Base-by-base conservation (phyloP, 2,888 invertebrate genomes). In the Pogonocherus hispidulus region DNA sequence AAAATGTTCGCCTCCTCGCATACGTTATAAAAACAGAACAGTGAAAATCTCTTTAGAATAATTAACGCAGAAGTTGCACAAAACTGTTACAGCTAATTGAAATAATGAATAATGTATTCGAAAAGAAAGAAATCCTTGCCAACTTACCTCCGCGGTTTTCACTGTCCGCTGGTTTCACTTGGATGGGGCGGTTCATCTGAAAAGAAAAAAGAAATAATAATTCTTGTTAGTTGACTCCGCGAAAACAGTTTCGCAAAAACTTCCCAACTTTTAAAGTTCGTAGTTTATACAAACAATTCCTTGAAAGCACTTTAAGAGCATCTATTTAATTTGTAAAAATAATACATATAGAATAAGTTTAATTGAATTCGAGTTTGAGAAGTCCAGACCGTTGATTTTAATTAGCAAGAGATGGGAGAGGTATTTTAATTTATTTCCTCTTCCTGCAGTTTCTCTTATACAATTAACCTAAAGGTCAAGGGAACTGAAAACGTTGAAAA, bases 181-280 rank as follows among this genome's bases (percentile, higher is more conserved):
- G 98, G 91, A 98, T 97, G 90, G 98, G 97, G 91, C 98, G 96
- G 93, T 98, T 98, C 98, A 99, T 99, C 98, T 99, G 93, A 55
- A 95, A 84, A 81, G 77, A 76, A 72, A 72, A 70, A 54, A 49
- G 18, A 65, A 55, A 46, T 59, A 47, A 63, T 44, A 62, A 56
- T 19, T 49, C 51, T 62, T 51, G 49, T 62, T 62, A 62, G 37
- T 37, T 46, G 59, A 14, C n/a, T 59, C 35, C 54, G 57, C 59
- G 67, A 70, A 65, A 70, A 67, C 65, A 67, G 65, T 71, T 71
- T 59, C 59, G 41, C 18, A 37, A n/a, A 59, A 59, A 62, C 62
- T 62, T 51, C 47, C 6, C 47, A 41, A 51, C 49, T 56, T 22
- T 46, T 32, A 51, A 56, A 63, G 63, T 67, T 67, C 47, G 44